phyloP scores from a whole-genome alignment of 1,140 invertebrate species.

The Drosophila sp. region DNA sequence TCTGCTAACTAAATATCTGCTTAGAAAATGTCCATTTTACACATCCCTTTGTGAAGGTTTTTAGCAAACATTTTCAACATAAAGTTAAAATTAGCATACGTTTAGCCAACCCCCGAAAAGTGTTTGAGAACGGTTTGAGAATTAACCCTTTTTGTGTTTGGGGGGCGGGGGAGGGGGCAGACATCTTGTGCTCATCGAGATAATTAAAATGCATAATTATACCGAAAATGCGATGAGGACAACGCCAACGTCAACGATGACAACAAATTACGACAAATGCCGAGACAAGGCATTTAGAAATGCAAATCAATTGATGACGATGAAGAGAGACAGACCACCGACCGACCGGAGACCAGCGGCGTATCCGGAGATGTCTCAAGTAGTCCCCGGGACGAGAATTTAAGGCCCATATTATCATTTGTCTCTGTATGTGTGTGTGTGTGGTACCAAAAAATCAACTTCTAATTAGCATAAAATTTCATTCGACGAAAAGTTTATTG shows the following conservation, averaged over 20 bases:
- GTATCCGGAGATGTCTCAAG: constrained; percentile 55
- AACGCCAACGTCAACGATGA: constrained; percentile 33
- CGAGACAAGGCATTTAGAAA: constrained; percentile 71
- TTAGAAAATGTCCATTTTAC: neutral
- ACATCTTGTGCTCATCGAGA: constrained; percentile 53
- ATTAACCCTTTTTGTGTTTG: constrained; percentile 61
- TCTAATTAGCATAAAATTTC: constrained; percentile 81
- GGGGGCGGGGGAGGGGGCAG: constrained; percentile 8
- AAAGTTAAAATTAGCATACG: constrained; percentile 74
- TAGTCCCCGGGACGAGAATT: constrained; percentile 55
- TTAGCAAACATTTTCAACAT: constrained; percentile 35
- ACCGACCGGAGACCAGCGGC: neutral
- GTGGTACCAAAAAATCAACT: constrained; percentile 72
- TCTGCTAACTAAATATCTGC: neutral
- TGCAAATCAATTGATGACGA: constrained; percentile 71
- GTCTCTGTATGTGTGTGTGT: constrained; percentile 60
- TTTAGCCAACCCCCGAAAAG: constrained; percentile 45
- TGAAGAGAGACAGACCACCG: neutral
- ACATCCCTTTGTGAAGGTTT: neutral
- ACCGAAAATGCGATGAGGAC: constrained; percentile 78
- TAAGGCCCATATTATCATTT: constrained; percentile 62
- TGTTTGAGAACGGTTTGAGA: constrained; percentile 33
- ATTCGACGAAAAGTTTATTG: constrained; percentile 80
- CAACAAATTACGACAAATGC: constrained; percentile 77
- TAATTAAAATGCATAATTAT: constrained; percentile 82